Evolutionary conservation across 2,888 invertebrate species (phyloP).

Genomic region (Caenorhabditis imperialis): DNA sequence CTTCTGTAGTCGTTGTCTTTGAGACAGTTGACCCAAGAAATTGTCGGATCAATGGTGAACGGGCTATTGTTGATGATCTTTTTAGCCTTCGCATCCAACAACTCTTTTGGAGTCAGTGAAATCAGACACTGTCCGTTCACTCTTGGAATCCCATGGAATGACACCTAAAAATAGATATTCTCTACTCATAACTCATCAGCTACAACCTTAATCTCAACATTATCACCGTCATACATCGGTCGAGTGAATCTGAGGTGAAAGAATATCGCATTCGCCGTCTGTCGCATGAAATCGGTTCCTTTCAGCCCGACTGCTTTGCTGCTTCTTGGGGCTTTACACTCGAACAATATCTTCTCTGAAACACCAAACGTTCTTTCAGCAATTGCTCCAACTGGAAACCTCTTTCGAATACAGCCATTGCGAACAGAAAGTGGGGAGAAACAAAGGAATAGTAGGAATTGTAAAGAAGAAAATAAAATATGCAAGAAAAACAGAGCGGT

Average conservation of each 20-base stretch:
- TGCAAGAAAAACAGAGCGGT: too few species aligned
- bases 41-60: constrained; percentile 14
- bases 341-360: constrained; percentile 12
- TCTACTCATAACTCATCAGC: not conserved
- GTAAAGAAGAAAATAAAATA: too few species aligned
- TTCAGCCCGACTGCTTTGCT: not conserved
- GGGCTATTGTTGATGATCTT: constrained; percentile 6
- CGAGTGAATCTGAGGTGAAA: constrained; percentile 19
- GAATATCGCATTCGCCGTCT: not conserved
- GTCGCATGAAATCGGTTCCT: constrained; percentile 9
- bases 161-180: not conserved
- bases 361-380: too few species aligned
- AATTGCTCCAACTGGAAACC: too few species aligned
- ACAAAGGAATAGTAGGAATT: too few species aligned
- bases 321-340: constrained; percentile 12
- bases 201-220: constrained; percentile 14
- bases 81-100: not conserved
- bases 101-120: constrained; percentile 9
- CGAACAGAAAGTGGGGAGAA: too few species aligned
- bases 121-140: constrained; percentile 19
- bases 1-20: constrained; percentile 4
- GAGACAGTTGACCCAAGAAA: constrained; percentile 14
- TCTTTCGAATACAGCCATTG: too few species aligned
- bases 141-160: constrained; percentile 6
- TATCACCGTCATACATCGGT: constrained; percentile 16